These are phyloP conservation scores for Hydroisotoma schaefferi DNA, from an alignment of 2,888 invertebrate genomes.

Conservation along the genomic window DNA sequence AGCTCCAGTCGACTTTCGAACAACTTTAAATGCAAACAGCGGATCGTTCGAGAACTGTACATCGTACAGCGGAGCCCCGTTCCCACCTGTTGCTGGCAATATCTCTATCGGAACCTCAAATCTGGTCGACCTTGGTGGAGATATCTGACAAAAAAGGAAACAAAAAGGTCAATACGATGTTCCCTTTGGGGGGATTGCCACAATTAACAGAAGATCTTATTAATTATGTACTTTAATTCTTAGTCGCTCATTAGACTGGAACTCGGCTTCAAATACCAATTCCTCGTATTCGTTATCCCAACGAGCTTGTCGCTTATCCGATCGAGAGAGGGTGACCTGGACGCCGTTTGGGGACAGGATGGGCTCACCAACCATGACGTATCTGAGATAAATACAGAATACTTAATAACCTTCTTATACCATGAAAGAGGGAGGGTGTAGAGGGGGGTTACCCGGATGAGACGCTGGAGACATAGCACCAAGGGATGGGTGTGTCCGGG, in stretches of 20 bases:
- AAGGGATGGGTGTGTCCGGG: conserved; percentile 9
- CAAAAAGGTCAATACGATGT: too few species aligned
- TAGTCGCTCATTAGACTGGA: conserved; percentile 29
- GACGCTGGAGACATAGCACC: conserved; percentile 15
- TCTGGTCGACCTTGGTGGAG: conserved; percentile 11
- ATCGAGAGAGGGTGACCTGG: not conserved
- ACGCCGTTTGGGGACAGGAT: conserved; percentile 9
- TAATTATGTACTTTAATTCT: conserved; percentile 22
- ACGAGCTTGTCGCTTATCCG: not conserved
- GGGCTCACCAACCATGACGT: conserved; percentile 22
- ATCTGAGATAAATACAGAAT: conserved; percentile 10
- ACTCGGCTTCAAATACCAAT: conserved; percentile 22
- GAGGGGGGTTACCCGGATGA: too few species aligned
- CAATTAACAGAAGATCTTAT: not conserved
- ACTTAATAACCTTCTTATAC: not conserved
- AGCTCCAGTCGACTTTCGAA: conserved; percentile 32
- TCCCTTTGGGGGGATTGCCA: too few species aligned
- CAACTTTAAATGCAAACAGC: conserved; percentile 34
- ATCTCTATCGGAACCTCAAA: conserved; percentile 41
- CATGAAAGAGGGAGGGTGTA: too few species aligned
- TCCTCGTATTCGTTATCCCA: conserved; percentile 20
- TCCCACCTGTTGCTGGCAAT: conserved; percentile 22
- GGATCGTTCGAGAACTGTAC: conserved; percentile 33
- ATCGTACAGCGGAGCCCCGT: conserved; percentile 26
- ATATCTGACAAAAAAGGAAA: conserved; percentile 3